These are phyloP conservation scores for Anser brachyrhynchus DNA, from an alignment of 2,113 vertebrate genomes.

Conservation along the genomic window DNA sequence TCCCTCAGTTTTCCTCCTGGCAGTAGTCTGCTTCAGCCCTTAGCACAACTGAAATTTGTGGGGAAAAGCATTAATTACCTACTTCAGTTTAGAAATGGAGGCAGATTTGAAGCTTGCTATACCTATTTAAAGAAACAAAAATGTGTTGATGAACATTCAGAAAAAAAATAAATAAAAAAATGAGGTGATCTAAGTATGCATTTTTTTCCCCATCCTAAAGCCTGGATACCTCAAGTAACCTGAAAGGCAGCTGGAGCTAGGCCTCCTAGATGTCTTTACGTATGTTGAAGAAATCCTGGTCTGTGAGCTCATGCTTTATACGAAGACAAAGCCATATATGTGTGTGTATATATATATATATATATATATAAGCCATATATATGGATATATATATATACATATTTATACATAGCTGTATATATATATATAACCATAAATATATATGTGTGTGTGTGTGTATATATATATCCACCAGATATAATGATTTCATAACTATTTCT, in stretches of 20 bases:
- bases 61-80: background rate
- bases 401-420: too few relatives aligned
- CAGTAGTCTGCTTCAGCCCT: background rate
- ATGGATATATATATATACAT: too few relatives aligned
- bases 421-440: too few relatives aligned
- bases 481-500: background rate
- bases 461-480: background rate
- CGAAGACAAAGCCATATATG: background rate
- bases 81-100: background rate
- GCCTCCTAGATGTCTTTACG: background rate
- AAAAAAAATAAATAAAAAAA: background rate
- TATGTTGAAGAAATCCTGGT: background rate
- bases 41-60: background rate
- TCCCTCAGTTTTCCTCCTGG: background rate
- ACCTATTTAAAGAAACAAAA: background rate
- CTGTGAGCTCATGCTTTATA: background rate
- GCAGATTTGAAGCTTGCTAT: background rate
- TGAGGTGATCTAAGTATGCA: background rate
- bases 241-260: background rate
- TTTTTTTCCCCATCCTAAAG: background rate
- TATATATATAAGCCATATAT: too few relatives aligned
- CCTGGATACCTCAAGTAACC: background rate
- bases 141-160: background rate
- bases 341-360: too few relatives aligned
- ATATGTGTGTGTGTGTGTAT: too few relatives aligned